phyloP scores from a whole-genome alignment of 2,113 vertebrate species.

The Choloepus hoffmanni region DNA sequence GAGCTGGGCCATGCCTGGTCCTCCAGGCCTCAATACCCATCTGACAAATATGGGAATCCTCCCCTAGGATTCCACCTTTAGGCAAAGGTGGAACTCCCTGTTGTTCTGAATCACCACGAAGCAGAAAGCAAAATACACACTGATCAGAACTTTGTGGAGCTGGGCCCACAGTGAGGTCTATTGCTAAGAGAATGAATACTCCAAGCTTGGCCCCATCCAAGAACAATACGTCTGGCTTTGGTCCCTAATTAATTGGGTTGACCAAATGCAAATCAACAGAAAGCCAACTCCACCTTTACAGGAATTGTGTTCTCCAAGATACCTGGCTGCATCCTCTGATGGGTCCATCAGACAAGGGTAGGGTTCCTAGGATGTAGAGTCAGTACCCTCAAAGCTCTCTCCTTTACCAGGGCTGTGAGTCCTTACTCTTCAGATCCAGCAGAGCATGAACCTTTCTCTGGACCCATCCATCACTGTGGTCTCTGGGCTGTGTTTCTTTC shows the following conservation, averaged over 20 bases:
- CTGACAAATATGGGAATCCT: not conserved
- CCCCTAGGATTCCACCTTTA: not conserved
- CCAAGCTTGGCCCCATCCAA: too few relatives aligned
- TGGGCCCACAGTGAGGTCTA: not conserved
- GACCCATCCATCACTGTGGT: not conserved
- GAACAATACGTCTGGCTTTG: too few relatives aligned
- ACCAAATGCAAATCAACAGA: not conserved
- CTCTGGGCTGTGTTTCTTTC: not conserved
- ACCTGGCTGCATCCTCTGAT: too few relatives aligned
- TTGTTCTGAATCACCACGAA: not conserved
- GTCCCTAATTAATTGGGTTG: not conserved
- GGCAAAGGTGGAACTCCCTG: not conserved
- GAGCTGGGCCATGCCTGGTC: not conserved
- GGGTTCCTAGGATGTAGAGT: not conserved
- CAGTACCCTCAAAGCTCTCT: accelerated
- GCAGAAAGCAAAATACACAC: not conserved
- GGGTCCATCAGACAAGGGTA: too few relatives aligned
- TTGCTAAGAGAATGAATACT: too few relatives aligned
- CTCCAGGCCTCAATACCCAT: not conserved
- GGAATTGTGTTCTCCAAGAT: not conserved
- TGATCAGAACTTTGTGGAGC: too few relatives aligned
- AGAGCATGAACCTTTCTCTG: accelerated
- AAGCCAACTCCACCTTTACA: not conserved
- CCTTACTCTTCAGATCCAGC: not conserved
- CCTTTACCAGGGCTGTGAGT: not conserved